Percentiles rank a stretch among this genome's conserved stretches.
Evolutionary conservation across 2,113 vertebrate species (phyloP).

Genomic region (Gallinago media): DNA sequence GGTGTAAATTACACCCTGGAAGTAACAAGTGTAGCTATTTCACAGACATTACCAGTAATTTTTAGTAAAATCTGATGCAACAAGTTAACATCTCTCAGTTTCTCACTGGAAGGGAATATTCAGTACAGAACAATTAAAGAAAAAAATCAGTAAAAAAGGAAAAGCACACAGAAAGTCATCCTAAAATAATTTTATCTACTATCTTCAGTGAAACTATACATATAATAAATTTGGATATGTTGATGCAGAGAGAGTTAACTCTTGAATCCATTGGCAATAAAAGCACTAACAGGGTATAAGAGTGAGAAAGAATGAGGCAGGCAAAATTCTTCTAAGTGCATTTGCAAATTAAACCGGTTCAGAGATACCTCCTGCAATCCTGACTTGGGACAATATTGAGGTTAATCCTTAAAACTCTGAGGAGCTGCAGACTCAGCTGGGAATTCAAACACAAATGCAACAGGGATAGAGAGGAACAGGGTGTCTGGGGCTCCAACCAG

Average conservation of each 20-base stretch:
- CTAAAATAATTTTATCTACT: background rate
- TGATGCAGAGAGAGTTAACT: background rate
- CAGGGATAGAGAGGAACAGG: background rate
- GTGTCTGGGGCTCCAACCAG: background rate
- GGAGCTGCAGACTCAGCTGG: rapidly evolving
- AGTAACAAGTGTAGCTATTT: background rate
- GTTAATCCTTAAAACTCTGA: background rate
- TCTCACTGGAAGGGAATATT: background rate
- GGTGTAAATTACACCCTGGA: background rate
- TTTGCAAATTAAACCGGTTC: background rate
- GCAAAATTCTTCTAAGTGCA: background rate
- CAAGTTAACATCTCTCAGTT: background rate
- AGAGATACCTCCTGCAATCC: background rate
- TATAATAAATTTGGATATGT: background rate
- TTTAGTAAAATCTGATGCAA: background rate
- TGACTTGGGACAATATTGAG: rapidly evolving
- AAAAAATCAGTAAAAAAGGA: background rate
- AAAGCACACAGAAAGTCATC: background rate
- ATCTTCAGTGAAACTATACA: background rate
- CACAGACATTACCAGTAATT: background rate
- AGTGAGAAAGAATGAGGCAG: background rate
- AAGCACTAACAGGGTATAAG: background rate
- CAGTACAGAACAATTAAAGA: background rate
- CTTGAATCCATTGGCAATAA: background rate
- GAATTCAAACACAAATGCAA: background rate